These are phyloP conservation scores for Holotrichia oblita DNA, from an alignment of 1,140 invertebrate genomes.

Conservation along the genomic window DNA sequence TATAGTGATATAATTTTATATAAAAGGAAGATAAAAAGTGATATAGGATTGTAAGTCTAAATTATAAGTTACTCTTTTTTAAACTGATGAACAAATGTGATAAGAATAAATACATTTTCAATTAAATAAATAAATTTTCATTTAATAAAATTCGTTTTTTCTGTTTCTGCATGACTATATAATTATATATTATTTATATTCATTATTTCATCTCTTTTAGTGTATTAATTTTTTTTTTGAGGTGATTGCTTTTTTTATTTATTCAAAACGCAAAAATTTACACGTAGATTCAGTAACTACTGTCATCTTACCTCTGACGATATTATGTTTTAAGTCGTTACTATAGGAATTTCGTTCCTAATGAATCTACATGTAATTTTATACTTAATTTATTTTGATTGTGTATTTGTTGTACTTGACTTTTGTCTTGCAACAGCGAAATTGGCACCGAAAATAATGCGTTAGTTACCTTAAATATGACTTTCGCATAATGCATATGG, in stretches of 20 bases:
- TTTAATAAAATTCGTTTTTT: constrained; percentile 32
- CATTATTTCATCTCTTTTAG: constrained; percentile 29
- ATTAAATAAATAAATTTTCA: not conserved
- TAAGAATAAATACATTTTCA: constrained; percentile 12
- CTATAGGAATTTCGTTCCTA: not conserved
- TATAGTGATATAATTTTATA: constrained; percentile 28
- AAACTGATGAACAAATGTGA: constrained; percentile 26
- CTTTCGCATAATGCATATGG: not conserved
- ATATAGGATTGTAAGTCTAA: constrained; percentile 28
- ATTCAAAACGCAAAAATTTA: constrained; percentile 3
- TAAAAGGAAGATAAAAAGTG: constrained; percentile 19
- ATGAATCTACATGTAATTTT: constrained; percentile 12
- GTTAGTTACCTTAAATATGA: constrained; percentile 10
- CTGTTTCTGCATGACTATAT: constrained; percentile 23
- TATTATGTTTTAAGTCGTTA: not conserved
- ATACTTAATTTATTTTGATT: constrained; percentile 19
- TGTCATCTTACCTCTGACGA: not conserved
- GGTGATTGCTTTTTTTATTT: constrained; percentile 29
- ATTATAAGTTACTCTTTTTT: constrained; percentile 26
- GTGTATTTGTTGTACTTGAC: constrained; percentile 42
- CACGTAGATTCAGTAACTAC: not conserved
- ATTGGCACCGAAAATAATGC: constrained; percentile 30
- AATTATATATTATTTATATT: constrained; percentile 14
- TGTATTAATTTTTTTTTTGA: constrained; percentile 26
- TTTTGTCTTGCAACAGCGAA: constrained; percentile 53